Conservation (phyloP, 1,140 invertebrate genomes). For the Eufriesea mexicana region DNA sequence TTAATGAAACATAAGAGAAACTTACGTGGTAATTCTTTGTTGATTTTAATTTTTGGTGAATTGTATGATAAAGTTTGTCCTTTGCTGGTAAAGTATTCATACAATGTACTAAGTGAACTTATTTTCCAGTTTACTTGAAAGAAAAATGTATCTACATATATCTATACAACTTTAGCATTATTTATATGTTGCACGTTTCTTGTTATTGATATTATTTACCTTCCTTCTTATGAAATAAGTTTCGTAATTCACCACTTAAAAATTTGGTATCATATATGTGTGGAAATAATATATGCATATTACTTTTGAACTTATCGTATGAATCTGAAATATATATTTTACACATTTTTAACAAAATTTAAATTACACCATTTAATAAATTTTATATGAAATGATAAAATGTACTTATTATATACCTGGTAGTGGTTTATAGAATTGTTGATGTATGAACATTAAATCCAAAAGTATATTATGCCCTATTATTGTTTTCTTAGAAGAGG, state of each 20-base stretch:
- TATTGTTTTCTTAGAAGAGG: slow-evolving; percentile 86
- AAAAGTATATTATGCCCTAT: slow-evolving; percentile 89
- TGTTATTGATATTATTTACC: slow-evolving; percentile 59
- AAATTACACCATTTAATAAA: slow-evolving; percentile 58
- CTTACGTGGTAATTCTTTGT: neutral
- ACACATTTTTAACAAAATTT: neutral
- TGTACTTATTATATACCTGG: slow-evolving; percentile 80
- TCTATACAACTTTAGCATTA: neutral
- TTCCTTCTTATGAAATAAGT: slow-evolving; percentile 76
- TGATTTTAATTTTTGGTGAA: slow-evolving; percentile 72
- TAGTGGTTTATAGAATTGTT: slow-evolving; percentile 87
- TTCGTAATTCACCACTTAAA: slow-evolving; percentile 84
- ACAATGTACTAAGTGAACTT: slow-evolving; percentile 83
- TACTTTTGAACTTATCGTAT: slow-evolving; percentile 86
- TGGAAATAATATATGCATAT: slow-evolving; percentile 86
- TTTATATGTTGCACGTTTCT: neutral
- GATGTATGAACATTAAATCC: slow-evolving; percentile 88
- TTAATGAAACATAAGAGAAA: too few relatives aligned
- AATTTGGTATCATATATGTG: slow-evolving; percentile 88
- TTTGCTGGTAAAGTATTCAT: slow-evolving; percentile 83
- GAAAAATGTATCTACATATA: slow-evolving; percentile 27
- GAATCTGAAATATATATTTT: slow-evolving; percentile 76
- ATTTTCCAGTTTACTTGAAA: slow-evolving; percentile 82
- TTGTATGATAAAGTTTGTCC: slow-evolving; percentile 73
- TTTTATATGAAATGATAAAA: neutral